Base-by-base conservation (phyloP, 2,888 invertebrate genomes). In the Andrena dorsata region DNA sequence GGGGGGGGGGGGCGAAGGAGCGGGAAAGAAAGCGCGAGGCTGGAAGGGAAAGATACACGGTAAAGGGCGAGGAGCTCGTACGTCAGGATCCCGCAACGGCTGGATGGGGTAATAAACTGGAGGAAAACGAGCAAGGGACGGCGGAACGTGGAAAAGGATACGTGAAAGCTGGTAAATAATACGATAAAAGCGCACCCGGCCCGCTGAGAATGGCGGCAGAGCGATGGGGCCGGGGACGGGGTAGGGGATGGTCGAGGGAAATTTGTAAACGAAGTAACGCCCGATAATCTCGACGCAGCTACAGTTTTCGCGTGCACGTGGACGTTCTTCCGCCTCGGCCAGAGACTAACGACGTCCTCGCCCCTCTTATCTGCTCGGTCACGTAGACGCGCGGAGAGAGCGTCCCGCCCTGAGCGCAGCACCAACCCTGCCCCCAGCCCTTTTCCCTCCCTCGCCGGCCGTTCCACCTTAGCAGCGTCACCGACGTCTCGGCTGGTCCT, bases 321-420 rank as follows among this genome's bases (percentile, higher is more conserved):
- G 91, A 91, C 90, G 89, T 90, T 91, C 90, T 91, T 92, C 92
- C 91, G 90, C 89, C 85, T 87, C 76, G 82, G 86, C 88, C 86
- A 86, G 89, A 92, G 92, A 93, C 92, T 93, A 93, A 93, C 93
- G 93, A 93, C 91, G 90, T 91, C 90, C 91, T 91, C 89, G 91
- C 87, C 88, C 41, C 88, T 90, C 92, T 93, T 93, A 93, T 93
- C 93, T 93, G 88, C 85, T 87, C 85, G 89, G 91, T 92, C 92
- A 91, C 91, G 92, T 91, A 92, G 86, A 83, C 83, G 69, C 61
- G 69, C 58, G 65, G 69, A 73, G 70, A 79, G 81, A 89, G 86
- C 79, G 77, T 83, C 80, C 83, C 83, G 73, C 79, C 82, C 78
- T 74, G 35, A 41, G 71, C 73, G 66, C 30, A 61, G 49, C 16